Percentiles rank a stretch among this genome's conserved stretches.
These are phyloP conservation scores for Sebastes fasciatus DNA, from an alignment of 2,113 vertebrate species.

Conservation along the genomic window DNA sequence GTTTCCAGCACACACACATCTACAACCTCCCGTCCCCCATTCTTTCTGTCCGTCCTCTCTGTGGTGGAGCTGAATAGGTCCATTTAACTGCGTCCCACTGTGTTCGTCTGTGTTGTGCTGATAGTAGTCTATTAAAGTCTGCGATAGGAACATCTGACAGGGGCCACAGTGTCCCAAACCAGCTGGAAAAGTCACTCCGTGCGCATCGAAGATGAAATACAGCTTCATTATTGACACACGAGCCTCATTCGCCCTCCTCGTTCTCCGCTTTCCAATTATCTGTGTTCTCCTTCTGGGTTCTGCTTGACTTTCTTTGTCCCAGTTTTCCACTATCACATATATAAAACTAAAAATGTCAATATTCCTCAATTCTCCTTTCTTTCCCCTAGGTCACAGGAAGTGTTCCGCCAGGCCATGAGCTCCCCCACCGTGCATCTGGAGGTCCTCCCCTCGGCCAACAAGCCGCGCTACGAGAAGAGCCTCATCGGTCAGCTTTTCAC, in stretches of 20 bases:
- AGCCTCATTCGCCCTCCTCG: constrained; percentile 7
- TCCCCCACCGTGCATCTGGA: constrained; percentile 81
- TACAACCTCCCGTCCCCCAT: neutral
- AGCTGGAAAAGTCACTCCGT: constrained; percentile 53
- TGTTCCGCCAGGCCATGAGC: constrained; percentile 93
- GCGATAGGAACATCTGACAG: constrained; percentile 54
- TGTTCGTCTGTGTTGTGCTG: constrained; percentile 40
- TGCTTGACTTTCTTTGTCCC: neutral
- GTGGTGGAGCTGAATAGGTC: constrained; percentile 42
- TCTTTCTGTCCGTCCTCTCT: constrained; percentile 14
- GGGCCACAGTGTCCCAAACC: constrained; percentile 53
- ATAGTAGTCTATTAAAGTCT: constrained; percentile 50
- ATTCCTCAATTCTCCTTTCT: neutral
- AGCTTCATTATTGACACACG: constrained; percentile 44
- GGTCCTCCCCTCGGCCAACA: constrained; percentile 85
- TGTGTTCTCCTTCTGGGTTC: constrained; percentile 9
- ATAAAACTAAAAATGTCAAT: neutral
- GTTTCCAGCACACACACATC: constrained; percentile 6
- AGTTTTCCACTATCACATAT: neutral
- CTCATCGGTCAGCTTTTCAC: constrained; percentile 88
- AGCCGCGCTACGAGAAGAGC: constrained; percentile 91
- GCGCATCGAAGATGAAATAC: constrained; percentile 57
- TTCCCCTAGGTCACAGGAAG: constrained; percentile 89
- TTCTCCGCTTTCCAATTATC: constrained; percentile 24
- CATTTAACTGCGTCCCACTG: constrained; percentile 52